Base-by-base conservation (phyloP, 2,113 vertebrate genomes). In the Cephalopholis sonnerati region DNA sequence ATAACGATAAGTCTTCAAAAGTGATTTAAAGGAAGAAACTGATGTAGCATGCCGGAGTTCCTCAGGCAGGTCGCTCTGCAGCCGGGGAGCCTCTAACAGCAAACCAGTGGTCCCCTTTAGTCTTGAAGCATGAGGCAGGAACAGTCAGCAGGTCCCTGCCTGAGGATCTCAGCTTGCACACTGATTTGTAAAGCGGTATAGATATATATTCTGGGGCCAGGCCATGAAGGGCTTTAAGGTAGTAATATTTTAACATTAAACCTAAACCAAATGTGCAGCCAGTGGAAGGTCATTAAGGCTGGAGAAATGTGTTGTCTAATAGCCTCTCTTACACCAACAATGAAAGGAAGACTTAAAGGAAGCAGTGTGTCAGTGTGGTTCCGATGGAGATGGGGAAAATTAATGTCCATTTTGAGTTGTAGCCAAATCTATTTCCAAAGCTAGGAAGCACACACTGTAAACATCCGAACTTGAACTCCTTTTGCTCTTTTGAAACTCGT, bases 301-400 rank as follows among this genome's bases (percentile, higher is more conserved):
- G 16, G 46, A 48, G 16, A 17, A 17, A 48, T 17, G 12, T 50
- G 16, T 15, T 17, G 16, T 17, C 48, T 18, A 50, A 18, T 50
- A 2, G 48, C 5, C 48, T 11, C 2, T 65, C 29, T 36, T 24
- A 55, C 32, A 41, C 67, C 61, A 77, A 90, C 86, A 90, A 83
- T 83, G 11, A 69, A 46, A 84, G 88, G 82, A 88, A 91, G 65
- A 71, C 12, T 4, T 16, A 27, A 48, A 50, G 62, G 46, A 70
- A 83, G 46, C 17, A 5, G 41, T 63, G 25, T 17, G 62, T 29
- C 51, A 36, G 22, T 50, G 27, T 62, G 44, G 17, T 58, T 69
- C 65, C 1, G 0, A 22, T 48, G 6, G 20, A 72, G 8, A 18
- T 18, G 7, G 3, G n/a, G 15, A 7, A n/a, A 25, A 20, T 9